phyloP scores from a whole-genome alignment of 2,888 invertebrate genomes.

The Entomobrya proxima region DNA sequence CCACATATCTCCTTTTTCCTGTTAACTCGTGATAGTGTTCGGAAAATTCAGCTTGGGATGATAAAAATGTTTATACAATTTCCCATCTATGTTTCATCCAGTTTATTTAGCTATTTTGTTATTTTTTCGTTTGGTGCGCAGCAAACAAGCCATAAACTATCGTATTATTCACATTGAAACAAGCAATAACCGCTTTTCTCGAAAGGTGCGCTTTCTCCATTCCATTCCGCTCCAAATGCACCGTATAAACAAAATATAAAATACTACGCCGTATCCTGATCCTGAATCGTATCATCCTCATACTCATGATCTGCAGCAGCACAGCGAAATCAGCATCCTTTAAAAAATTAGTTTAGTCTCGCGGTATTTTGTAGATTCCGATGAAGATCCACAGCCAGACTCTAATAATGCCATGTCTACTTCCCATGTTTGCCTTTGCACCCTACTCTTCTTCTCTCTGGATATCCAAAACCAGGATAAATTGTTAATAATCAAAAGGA shows the following conservation, averaged over 20 bases:
- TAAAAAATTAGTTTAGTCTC: slow-evolving; percentile 39
- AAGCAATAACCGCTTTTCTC: slow-evolving; percentile 50
- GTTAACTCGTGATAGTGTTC: neutral
- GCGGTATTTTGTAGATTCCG: neutral
- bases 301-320: neutral
- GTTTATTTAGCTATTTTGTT: slow-evolving; percentile 46
- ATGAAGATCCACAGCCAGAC: neutral
- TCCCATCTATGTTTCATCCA: slow-evolving; percentile 39
- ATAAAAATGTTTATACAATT: slow-evolving; percentile 42
- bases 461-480: slow-evolving; percentile 3
- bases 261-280: neutral
- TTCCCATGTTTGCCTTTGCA: neutral
- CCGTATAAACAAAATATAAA: neutral
- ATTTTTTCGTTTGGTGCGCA: slow-evolving; percentile 22
- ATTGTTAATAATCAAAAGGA: slow-evolving; percentile 24
- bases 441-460: neutral
- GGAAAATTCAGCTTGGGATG: neutral
- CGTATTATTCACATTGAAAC: slow-evolving; percentile 49
- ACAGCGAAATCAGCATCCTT: slow-evolving; percentile 29
- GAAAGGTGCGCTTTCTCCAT: slow-evolving; percentile 19
- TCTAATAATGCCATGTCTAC: neutral
- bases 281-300: slow-evolving; percentile 1
- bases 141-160: slow-evolving; percentile 45
- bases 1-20: slow-evolving; percentile 24
- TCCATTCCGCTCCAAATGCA: slow-evolving; percentile 26